These are phyloP conservation scores for Epinephelus malabaricus DNA, from an alignment of 2,797 vertebrate species.

Conservation along the genomic window DNA sequence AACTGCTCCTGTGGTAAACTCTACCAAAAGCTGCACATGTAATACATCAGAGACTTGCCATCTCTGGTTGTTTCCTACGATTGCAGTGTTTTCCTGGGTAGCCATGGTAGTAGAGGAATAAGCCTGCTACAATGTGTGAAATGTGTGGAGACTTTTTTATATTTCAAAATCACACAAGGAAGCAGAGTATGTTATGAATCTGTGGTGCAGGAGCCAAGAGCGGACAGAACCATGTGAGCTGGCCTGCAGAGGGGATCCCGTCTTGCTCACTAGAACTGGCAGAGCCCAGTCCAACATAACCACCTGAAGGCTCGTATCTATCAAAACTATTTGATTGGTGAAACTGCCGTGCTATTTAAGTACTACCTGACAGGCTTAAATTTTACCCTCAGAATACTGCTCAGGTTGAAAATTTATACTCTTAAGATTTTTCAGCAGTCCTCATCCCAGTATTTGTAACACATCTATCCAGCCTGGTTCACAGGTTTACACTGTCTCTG, in stretches of 20 bases:
- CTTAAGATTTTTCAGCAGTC: background rate
- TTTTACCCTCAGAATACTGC: constrained; percentile 11
- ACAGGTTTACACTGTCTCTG: constrained; percentile 13
- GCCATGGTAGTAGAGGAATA: background rate
- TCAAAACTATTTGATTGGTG: background rate
- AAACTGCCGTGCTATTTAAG: background rate
- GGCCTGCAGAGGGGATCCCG: background rate
- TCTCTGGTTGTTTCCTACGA: constrained; percentile 33
- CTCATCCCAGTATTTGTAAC: constrained; percentile 16
- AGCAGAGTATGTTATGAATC: constrained; percentile 25
- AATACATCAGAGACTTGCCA: constrained; percentile 37
- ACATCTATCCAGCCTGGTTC: constrained; percentile 1
- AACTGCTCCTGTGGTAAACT: constrained; percentile 44
- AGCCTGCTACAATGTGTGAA: background rate
- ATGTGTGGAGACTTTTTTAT: constrained; percentile 23
- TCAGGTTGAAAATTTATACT: constrained; percentile 14
- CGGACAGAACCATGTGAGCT: constrained; percentile 9
- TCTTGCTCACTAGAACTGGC: constrained; percentile 10
- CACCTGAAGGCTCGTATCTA: constrained; percentile 4
- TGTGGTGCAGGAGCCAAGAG: background rate
- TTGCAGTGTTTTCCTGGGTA: constrained; percentile 37
- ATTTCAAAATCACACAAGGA: constrained; percentile 12
- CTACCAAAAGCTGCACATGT: constrained; percentile 37
- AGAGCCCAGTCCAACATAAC: background rate
- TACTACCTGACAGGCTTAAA: background rate